A percentile compares a stretch with the other conserved stretches of the same genome.
These are phyloP conservation scores for Agrochola litura DNA, from an alignment of 2,888 invertebrate genomes.

Conservation along the genomic window DNA sequence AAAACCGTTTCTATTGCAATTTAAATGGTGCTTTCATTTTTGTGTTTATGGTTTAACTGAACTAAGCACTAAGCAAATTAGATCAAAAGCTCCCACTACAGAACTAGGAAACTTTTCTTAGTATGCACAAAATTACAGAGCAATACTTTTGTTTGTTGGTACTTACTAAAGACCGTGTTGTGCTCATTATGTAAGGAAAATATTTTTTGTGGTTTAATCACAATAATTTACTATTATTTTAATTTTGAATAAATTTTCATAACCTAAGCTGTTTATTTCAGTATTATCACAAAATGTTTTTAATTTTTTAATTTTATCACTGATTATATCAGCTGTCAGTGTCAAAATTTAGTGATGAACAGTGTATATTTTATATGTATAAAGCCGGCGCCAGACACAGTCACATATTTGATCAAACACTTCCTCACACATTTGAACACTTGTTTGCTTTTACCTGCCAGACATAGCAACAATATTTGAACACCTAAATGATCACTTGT, in stretches of 20 bases:
- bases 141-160: not conserved
- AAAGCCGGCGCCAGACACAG: no score
- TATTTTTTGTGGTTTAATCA: not conserved
- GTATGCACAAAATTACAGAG: not conserved
- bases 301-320: no score
- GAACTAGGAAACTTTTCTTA: not conserved
- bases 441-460: no score
- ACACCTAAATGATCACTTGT: no score
- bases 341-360: slow-evolving; percentile 12
- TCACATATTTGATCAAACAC: no score
- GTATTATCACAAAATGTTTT: slow-evolving; percentile 8
- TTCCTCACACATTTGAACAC: no score
- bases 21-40: not conserved
- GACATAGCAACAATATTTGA: no score
- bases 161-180: slow-evolving; percentile 67
- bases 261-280: not conserved
- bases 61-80: not conserved
- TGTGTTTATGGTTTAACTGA: not conserved
- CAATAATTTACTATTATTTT: not conserved
- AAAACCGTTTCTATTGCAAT: not conserved
- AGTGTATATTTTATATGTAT: no score
- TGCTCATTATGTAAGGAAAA: slow-evolving; percentile 57
- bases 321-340: not conserved
- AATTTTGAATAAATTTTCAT: not conserved
- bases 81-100: not conserved